phyloP scores from a whole-genome alignment of 2,797 vertebrate species.

The Lemur catta region DNA sequence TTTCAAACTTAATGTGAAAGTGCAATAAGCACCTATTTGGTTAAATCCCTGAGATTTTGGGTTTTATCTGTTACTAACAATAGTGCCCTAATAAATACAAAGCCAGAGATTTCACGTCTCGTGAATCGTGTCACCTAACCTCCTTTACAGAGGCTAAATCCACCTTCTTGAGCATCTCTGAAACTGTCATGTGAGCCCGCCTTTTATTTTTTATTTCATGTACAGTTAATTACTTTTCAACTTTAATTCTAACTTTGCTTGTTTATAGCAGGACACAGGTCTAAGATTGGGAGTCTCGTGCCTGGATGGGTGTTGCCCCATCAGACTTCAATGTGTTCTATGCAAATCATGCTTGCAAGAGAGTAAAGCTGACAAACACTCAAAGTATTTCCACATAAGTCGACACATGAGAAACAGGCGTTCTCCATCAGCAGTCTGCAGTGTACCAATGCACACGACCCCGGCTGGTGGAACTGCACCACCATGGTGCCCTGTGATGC shows the following conservation, averaged over 20 bases:
- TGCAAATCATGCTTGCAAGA: rapidly evolving
- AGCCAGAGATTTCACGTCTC: background rate
- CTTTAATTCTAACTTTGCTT: background rate
- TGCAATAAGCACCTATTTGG: background rate
- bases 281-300: rapidly evolving
- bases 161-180: rapidly evolving
- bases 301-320: rapidly evolving
- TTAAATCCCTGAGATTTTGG: background rate
- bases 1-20: background rate
- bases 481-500: rapidly evolving
- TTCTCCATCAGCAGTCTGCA: rapidly evolving
- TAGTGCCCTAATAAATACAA: background rate
- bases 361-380: background rate
- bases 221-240: background rate
- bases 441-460: rapidly evolving
- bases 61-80: background rate
- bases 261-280: rapidly evolving
- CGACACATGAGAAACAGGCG: rapidly evolving
- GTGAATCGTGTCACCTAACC: background rate
- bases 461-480: rapidly evolving
- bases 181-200: rapidly evolving
- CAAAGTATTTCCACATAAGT: rapidly evolving
- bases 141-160: rapidly evolving
- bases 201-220: background rate
- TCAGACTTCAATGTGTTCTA: rapidly evolving